Conservation (phyloP, 2,113 vertebrate species). For the Chaetodon trifascialis region DNA sequence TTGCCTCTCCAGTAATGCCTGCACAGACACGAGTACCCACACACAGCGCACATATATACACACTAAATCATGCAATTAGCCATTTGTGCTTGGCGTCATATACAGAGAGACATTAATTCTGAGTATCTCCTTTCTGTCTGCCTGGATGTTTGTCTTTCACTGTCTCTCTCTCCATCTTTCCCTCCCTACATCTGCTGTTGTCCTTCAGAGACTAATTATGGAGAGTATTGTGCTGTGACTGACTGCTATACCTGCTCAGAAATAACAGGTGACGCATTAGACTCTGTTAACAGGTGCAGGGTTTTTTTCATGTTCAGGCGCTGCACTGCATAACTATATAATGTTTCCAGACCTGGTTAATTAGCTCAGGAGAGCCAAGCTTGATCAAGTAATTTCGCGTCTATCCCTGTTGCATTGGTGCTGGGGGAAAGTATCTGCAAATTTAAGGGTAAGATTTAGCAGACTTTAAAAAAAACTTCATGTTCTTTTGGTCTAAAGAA, state of each 20-base stretch:
- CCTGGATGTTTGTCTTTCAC: constrained; percentile 29
- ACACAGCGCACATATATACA: not conserved
- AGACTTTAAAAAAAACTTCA: not conserved
- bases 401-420: constrained; percentile 38
- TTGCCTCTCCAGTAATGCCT: not conserved
- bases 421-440: not conserved
- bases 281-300: constrained; percentile 72
- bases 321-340: constrained; percentile 52
- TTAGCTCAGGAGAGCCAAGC: constrained; percentile 68
- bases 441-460: constrained; percentile 5
- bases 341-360: constrained; percentile 63
- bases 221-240: constrained; percentile 78
- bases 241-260: constrained; percentile 77
- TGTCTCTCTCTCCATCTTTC: constrained; percentile 30
- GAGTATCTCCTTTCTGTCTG: constrained; percentile 31
- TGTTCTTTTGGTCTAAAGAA: constrained; percentile 4
- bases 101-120: constrained; percentile 28
- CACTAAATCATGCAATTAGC: constrained; percentile 33
- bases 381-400: constrained; percentile 65
- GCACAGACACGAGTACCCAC: not conserved
- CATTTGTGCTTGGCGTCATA: constrained; percentile 50
- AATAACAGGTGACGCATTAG: constrained; percentile 72
- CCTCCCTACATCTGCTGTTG: constrained; percentile 76
- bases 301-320: constrained; percentile 57
- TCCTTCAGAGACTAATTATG: constrained; percentile 83